Conservation (phyloP, 2,113 vertebrate genomes). For the Atherinomorus stipes region DNA sequence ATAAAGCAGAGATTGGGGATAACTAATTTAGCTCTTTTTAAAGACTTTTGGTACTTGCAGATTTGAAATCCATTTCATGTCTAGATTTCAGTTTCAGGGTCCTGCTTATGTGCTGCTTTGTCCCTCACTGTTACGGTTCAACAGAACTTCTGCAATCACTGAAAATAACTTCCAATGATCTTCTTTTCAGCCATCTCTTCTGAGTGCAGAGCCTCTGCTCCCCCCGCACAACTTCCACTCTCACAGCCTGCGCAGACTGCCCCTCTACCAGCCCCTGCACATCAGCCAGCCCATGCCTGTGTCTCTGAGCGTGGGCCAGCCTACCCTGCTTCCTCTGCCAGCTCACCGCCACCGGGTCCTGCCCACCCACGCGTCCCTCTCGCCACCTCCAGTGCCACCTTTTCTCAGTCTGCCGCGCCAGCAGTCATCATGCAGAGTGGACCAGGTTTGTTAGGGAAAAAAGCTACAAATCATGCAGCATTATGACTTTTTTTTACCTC, state of each 20-base stretch:
- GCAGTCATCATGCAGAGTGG: slow-evolving; percentile 58
- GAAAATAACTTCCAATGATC: slow-evolving; percentile 6
- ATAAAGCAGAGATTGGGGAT: no score
- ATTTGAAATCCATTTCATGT: slow-evolving; percentile 10
- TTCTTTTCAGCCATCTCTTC: slow-evolving; percentile 66
- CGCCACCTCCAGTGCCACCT: slow-evolving; percentile 53
- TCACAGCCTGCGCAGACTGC: slow-evolving; percentile 78
- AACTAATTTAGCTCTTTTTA: no score
- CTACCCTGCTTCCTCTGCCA: slow-evolving; percentile 61
- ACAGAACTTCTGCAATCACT: not conserved
- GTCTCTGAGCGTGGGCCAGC: slow-evolving; percentile 73
- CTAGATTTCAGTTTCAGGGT: not conserved
- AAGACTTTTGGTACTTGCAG: no score
- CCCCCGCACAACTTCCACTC: slow-evolving; percentile 78
- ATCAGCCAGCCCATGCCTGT: slow-evolving; percentile 79
- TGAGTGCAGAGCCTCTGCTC: slow-evolving; percentile 76
- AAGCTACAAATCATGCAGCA: not conserved
- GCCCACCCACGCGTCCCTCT: slow-evolving; percentile 50
- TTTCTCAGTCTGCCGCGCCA: slow-evolving; percentile 79
- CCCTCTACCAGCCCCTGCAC: slow-evolving; percentile 80
- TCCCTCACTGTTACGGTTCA: not conserved
- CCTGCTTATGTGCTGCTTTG: not conserved
- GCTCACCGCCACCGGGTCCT: slow-evolving; percentile 65
- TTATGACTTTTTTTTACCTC: not conserved
- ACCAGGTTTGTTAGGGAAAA: slow-evolving; percentile 73